Conservation (phyloP, 2,113 vertebrate species). For the Daboia siamensis region DNA sequence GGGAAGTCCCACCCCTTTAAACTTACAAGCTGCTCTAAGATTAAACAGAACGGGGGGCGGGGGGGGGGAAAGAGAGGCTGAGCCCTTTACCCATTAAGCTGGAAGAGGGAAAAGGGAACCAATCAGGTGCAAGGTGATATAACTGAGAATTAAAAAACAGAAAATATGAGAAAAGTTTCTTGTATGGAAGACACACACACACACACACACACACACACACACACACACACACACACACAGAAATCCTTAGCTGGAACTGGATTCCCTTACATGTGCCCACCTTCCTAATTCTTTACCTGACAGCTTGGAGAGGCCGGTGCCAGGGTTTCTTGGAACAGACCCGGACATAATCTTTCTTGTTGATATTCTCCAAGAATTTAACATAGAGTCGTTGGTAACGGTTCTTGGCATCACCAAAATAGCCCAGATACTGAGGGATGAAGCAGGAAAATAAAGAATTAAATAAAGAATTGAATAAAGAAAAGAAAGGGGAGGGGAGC, state of each 20-base stretch:
- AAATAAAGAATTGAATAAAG: neutral
- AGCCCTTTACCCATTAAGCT: neutral
- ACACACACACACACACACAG: too few species aligned
- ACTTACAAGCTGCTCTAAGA: too few species aligned
- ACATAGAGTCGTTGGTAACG: conserved; percentile 90
- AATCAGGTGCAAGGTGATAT: neutral
- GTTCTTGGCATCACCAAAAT: conserved; percentile 89
- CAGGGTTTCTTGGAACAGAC: conserved; percentile 88
- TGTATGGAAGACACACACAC: neutral
- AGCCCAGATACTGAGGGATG: conserved; percentile 81
- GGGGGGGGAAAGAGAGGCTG: neutral
- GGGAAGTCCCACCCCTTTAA: neutral
- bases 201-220: neutral
- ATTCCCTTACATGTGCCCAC: too few species aligned
- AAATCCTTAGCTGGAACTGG: too few species aligned
- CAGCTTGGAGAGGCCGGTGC: conserved; percentile 79
- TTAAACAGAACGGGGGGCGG: too few species aligned
- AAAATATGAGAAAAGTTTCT: neutral
- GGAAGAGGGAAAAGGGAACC: neutral
- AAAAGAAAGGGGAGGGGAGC: neutral
- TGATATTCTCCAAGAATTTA: conserved; percentile 91
- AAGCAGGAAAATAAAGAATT: neutral
- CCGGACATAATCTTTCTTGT: conserved; percentile 91
- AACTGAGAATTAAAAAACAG: neutral
- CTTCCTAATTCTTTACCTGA: conserved; percentile 68